These are phyloP conservation scores for Chesias legatella DNA, from an alignment of 2,888 invertebrate species.

Conservation along the genomic window DNA sequence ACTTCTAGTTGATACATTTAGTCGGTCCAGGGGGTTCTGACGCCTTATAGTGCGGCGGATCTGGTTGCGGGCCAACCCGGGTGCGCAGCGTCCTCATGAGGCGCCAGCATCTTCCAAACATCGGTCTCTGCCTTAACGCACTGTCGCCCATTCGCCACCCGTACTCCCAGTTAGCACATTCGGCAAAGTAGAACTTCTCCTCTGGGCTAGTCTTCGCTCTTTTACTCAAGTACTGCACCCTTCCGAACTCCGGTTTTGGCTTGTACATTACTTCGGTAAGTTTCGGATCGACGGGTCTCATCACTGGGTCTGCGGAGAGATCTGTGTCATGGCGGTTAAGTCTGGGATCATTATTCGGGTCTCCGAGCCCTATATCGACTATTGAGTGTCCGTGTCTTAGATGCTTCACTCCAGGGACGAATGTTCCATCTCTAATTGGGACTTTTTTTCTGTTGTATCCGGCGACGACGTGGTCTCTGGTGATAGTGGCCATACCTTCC, in stretches of 20 bases:
- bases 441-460: constrained; percentile 37
- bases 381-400: constrained; percentile 44
- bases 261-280: constrained; percentile 39
- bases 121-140: constrained; percentile 28
- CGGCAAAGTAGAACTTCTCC: constrained; percentile 47
- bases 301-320: constrained; percentile 40
- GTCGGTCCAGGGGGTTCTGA: constrained; percentile 32
- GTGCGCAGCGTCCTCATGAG: constrained; percentile 38
- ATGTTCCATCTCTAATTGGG: constrained; percentile 39
- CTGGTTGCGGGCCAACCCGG: constrained; percentile 48
- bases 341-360: constrained; percentile 43
- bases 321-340: constrained; percentile 40
- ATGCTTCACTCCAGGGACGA: constrained; percentile 39
- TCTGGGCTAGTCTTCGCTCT: constrained; percentile 41
- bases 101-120: constrained; percentile 43
- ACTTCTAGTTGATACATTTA: constrained; percentile 23
- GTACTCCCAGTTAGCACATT: constrained; percentile 42
- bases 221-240: constrained; percentile 37
- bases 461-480: constrained; percentile 43
- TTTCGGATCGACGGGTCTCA: constrained; percentile 47
- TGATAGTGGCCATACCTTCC: constrained; percentile 43
- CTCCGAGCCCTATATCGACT: constrained; percentile 43
- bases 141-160: constrained; percentile 53
- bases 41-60: constrained; percentile 44
- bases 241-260: constrained; percentile 42